Conservation (phyloP, 1,140 invertebrate species). For the Trachymyrmex septentrionalis region DNA sequence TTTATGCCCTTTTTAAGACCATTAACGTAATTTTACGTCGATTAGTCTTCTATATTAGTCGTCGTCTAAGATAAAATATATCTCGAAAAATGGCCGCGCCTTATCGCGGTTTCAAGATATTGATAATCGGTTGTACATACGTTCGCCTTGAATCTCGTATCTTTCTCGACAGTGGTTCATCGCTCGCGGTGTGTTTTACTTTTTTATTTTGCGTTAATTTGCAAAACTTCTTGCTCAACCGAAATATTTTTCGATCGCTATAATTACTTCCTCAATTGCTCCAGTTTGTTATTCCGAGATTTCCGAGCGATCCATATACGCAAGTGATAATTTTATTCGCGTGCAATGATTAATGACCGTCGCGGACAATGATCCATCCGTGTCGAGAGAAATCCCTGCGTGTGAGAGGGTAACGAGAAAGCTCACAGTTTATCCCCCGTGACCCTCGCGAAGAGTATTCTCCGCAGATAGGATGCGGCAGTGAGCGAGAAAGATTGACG, state of each 20-base stretch:
- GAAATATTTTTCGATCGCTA: not conserved
- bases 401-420: constrained; percentile 4
- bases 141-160: constrained; percentile 15
- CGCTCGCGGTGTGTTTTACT: not conserved
- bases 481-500: not conserved
- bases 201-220: constrained; percentile 2
- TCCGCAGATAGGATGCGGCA: constrained; percentile 1
- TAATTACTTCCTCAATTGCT: not conserved
- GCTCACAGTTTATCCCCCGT: constrained; percentile 13
- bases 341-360: constrained; percentile 12
- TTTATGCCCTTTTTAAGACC: not conserved
- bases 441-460: constrained; percentile 19
- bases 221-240: not conserved
- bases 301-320: not conserved
- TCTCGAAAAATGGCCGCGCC: not conserved
- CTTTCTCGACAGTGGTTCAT: constrained; percentile 28
- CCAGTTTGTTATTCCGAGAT: not conserved
- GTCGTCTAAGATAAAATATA: constrained; percentile 40
- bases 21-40: not conserved
- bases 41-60: not conserved
- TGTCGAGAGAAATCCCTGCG: not conserved
- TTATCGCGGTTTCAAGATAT: constrained; percentile 23
- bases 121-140: constrained; percentile 42
- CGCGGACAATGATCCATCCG: constrained; percentile 22
- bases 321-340: constrained; percentile 14